phyloP scores from a whole-genome alignment of 1,140 invertebrate genomes.

The Diachasma alloeum region DNA sequence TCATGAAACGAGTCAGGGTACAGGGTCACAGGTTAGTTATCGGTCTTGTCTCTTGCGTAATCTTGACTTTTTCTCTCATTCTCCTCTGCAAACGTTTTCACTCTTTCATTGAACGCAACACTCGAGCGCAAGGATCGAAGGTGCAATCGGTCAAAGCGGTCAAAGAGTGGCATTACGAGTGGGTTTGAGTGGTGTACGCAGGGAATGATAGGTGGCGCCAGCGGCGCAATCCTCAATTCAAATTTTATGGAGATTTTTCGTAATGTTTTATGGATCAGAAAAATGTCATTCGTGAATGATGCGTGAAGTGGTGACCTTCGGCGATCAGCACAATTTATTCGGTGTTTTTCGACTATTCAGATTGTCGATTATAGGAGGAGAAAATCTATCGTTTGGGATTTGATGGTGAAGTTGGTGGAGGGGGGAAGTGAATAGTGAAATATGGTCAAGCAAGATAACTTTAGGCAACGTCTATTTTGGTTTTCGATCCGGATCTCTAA shows the following conservation, averaged over 20 bases:
- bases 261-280: background rate
- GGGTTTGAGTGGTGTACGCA: background rate
- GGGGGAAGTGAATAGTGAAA: too few relatives aligned
- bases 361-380: too few relatives aligned
- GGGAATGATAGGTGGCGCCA: background rate
- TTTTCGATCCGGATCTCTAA: too few relatives aligned
- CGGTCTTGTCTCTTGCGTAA: constrained; percentile 18
- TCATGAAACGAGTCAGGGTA: constrained; percentile 29
- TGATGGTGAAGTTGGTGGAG: too few relatives aligned
- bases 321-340: background rate
- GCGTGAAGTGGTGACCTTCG: background rate
- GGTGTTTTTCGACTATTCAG: background rate
- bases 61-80: background rate
- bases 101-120: background rate
- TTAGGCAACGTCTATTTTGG: too few relatives aligned
- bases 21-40: constrained; percentile 28
- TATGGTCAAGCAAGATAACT: too few relatives aligned
- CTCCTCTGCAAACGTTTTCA: background rate
- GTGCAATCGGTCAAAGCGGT: background rate
- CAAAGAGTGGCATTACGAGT: too few relatives aligned
- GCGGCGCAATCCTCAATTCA: background rate
- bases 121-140: background rate
- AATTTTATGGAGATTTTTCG: background rate
- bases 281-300: background rate
- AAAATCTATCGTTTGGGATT: too few relatives aligned